These are phyloP conservation scores for Brachionus rotundiformis DNA, from an alignment of 1,140 invertebrate genomes.

Conservation along the genomic window DNA sequence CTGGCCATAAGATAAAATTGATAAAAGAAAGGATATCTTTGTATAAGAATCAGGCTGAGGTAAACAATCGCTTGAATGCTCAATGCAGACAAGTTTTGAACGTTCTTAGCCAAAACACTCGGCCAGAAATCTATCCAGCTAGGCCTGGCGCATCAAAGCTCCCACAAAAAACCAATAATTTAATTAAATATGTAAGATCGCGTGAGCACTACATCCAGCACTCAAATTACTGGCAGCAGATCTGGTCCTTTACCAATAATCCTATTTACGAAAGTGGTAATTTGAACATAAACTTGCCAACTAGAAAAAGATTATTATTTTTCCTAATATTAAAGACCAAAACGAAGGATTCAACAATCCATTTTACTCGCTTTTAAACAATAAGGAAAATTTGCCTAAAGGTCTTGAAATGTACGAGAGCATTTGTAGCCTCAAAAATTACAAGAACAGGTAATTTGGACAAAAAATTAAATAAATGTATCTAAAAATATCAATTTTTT, in stretches of 20 bases:
- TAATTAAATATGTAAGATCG: not conserved
- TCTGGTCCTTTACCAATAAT: slow-evolving; percentile 31
- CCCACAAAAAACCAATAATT: not conserved
- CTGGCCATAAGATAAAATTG: not conserved
- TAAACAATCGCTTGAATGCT: slow-evolving; percentile 28
- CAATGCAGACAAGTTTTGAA: slow-evolving; percentile 32
- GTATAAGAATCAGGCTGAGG: not conserved
- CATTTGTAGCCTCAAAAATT: not conserved
- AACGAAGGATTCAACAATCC: slow-evolving; percentile 39
- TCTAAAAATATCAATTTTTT: too few species aligned
- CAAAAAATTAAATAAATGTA: too few species aligned
- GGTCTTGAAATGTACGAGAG: slow-evolving; percentile 10
- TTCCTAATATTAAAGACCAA: slow-evolving; percentile 19
- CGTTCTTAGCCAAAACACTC: not conserved
- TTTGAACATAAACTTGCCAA: not conserved
- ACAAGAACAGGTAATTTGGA: slow-evolving; percentile 38
- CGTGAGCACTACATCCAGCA: not conserved
- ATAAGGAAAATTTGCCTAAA: not conserved
- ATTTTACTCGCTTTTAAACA: not conserved
- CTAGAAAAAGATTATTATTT: not conserved
- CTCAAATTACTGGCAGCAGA: slow-evolving; percentile 24
- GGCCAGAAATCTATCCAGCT: not conserved
- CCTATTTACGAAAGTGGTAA: slow-evolving; percentile 42
- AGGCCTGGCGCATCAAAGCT: not conserved
- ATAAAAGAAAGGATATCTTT: not conserved